These are phyloP conservation scores for Dolichomitus sp. DNA, from an alignment of 2,888 invertebrate species.

Conservation along the genomic window DNA sequence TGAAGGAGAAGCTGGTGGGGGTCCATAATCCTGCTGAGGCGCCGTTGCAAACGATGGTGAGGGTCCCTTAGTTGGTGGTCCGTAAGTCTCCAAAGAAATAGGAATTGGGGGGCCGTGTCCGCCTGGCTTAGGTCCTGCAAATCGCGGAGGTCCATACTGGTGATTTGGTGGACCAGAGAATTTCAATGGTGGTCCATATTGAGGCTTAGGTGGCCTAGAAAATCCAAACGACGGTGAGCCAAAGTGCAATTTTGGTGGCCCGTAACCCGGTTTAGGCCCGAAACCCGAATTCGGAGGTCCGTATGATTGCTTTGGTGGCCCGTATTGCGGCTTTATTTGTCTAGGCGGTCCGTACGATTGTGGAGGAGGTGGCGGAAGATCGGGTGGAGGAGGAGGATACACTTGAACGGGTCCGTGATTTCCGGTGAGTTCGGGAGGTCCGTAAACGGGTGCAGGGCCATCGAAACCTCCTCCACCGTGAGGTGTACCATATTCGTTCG, in stretches of 20 bases:
- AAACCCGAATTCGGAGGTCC: conserved; percentile 72
- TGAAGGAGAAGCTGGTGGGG: conserved; percentile 70
- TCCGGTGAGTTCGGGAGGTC: conserved; percentile 85
- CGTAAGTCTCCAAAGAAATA: conserved; percentile 81
- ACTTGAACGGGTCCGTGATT: conserved; percentile 82
- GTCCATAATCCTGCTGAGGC: conserved; percentile 78
- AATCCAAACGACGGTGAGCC: conserved; percentile 71
- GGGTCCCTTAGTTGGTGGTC: conserved; percentile 77
- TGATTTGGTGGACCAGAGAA: conserved; percentile 84
- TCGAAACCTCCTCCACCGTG: conserved; percentile 69
- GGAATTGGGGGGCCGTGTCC: conserved; percentile 78
- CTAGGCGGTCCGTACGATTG: conserved; percentile 74
- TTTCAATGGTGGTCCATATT: conserved; percentile 78
- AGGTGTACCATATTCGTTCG: conserved; percentile 83
- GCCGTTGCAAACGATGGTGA: conserved; percentile 71
- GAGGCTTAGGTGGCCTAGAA: conserved; percentile 85
- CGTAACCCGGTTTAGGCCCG: conserved; percentile 72
- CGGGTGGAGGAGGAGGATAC: conserved; percentile 88
- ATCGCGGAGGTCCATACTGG: conserved; percentile 71
- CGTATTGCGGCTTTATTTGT: conserved; percentile 84
- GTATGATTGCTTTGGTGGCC: conserved; percentile 85
- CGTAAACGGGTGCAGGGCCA: conserved; percentile 85
- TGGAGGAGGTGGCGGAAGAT: conserved; percentile 71
- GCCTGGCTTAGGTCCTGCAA: conserved; percentile 68
- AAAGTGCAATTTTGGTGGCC: conserved; percentile 76